Base-by-base conservation (phyloP, 1,140 invertebrate species). In the Drosophila oshimai region DNA sequence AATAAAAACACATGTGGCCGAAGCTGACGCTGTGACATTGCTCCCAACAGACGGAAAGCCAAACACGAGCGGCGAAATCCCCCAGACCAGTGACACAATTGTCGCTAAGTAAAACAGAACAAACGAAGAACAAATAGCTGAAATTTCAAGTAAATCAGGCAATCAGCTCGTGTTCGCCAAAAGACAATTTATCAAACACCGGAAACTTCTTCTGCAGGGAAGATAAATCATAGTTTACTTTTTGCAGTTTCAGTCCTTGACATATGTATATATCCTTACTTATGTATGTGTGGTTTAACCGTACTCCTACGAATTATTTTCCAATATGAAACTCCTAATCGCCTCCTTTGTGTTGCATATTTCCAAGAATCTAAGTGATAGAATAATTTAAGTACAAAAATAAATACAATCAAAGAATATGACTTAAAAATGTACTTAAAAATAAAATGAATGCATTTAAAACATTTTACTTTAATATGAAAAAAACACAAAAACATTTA, bases 1-100 rank as follows among this genome's bases (percentile, higher is more conserved):
- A 18, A 45, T 47, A 46, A 50, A 67, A 69, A 51, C 68, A 71
- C 68, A 51, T 61, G 67, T 71, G 67, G 47, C 31, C 26, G n/a
- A 29, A 17, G 36, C 24, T 31, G 18, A 46, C 47, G 36, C 20
- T 46, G 34, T 46, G 34, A 31, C 64, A 41, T 41, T 39, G 62
- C 20, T 36, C 49, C 29, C 53, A 45, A 39, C 68, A 71, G 67
- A 71, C 53, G 26, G 31, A 6, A 36, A 50, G 31, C 45, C 53
- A 60, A 45, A 60, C 26, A 70, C 22, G 34, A 44, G 31, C 39
- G 13, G 10, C 12, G 6, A 50, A 15, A 51, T 24, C n/a, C 20
- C 13, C 28, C 42, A 31, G 1, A 42, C 12, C 18, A 28, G 7
- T 9, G 15, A 18, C 4, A 55, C 55, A 58, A 24, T 58, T 49